Percentiles rank a stretch among this genome's conserved stretches.
Conservation (phyloP, 2,113 vertebrate species). For the Channa argus region DNA sequence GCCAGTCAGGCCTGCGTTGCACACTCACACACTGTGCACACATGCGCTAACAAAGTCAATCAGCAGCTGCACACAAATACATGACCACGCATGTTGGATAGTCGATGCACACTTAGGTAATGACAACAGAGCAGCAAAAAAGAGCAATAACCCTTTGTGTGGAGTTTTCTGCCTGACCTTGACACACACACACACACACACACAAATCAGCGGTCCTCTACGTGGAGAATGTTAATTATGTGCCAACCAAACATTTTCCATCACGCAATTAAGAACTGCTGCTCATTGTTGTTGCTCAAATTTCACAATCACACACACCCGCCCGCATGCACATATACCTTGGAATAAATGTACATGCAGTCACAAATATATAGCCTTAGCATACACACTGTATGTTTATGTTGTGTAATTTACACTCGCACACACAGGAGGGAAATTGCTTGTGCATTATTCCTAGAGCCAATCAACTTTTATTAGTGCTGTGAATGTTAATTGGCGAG, state of each 20-base stretch:
- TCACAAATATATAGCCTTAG: not conserved
- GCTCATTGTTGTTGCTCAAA: slow-evolving; percentile 5
- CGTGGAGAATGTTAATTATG: slow-evolving; percentile 32
- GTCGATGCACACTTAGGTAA: slow-evolving; percentile 16
- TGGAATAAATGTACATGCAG: not conserved
- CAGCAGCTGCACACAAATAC: slow-evolving; percentile 20
- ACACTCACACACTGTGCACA: slow-evolving; percentile 21
- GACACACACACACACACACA: slow-evolving; percentile 53
- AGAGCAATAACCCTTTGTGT: slow-evolving; percentile 19
- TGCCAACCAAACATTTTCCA: slow-evolving; percentile 48
- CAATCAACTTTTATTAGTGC: slow-evolving; percentile 71
- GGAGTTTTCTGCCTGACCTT: slow-evolving; percentile 68
- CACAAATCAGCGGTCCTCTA: slow-evolving; percentile 44
- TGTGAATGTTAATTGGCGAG: slow-evolving; percentile 66
- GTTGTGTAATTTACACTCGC: slow-evolving; percentile 13
- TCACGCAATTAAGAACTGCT: slow-evolving; percentile 5
- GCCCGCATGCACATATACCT: not conserved
- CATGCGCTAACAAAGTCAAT: slow-evolving; percentile 38
- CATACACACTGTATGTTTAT: slow-evolving; percentile 15
- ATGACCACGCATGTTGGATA: slow-evolving; percentile 6
- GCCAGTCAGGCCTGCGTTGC: slow-evolving; percentile 63
- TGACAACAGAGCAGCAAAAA: slow-evolving; percentile 27
- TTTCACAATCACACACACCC: not conserved
- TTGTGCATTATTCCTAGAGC: slow-evolving; percentile 57
- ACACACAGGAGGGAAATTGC: slow-evolving; percentile 50